Evolutionary conservation across 2,888 invertebrate genomes (phyloP), one percentile per base, ranked within the genome.

Genomic region (Sinentomon sp.): DNA sequence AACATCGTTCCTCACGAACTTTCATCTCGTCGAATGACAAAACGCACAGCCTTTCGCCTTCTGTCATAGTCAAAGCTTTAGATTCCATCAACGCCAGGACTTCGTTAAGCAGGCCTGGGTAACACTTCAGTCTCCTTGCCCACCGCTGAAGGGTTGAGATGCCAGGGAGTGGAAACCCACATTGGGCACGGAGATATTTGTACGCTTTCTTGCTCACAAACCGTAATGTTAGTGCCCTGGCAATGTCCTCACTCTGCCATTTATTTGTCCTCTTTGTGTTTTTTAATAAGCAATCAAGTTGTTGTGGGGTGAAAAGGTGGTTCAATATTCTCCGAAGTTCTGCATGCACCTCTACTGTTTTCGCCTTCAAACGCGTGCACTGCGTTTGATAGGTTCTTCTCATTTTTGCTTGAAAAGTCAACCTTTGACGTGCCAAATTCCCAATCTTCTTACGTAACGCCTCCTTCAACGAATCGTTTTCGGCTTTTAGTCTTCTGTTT

Each of bases 21-120:
- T 32, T 25, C 38, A 38, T 38, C 18, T 38, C 38, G 18, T 37
- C 38, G 25, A 36, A 38, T 13, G 28, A 21, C 5, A 38, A 5
- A 9, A 33, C 29, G 24, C 36, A 37, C 7, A 26, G 18, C 4
- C 17, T 7, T 19, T 28, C 3, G 13, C 13, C 7, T 21, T 10
- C 24, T 3, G 14, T 12, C 5, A 14, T 13, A 7, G 17, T 22
- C 13, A 29, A 7, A 9, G 17, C 17, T n/a, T 36, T 25, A 14
- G 21, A 23, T 5, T 35, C 17, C 21, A 37, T 10, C 10, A 32
- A 13, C 9, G 23, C n/a, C 10, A 35, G 5, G 5, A 32, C 27
- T 14, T 25, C 27, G 3, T 10, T n/a, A 3, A 37, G 4, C 3
- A 37, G 21, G 9, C 37, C 35, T 18, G 37, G 37, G 10, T 10